Base-by-base conservation (phyloP, 2,888 invertebrate genomes). In the Drosophila subquinaria region DNA sequence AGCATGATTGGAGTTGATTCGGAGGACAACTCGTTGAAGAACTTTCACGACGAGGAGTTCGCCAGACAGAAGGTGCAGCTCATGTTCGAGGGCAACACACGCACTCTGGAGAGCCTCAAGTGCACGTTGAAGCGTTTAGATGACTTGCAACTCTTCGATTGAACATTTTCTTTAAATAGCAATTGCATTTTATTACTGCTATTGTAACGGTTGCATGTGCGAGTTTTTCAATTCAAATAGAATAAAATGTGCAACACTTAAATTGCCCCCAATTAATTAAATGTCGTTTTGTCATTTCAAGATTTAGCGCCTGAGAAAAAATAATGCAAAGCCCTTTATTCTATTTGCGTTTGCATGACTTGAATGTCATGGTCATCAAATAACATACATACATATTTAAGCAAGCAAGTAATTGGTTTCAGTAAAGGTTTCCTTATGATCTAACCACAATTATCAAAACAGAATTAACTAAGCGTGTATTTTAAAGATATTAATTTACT, bases 1-100 rank as follows among this genome's bases (percentile, higher is more conserved):
- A 90, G 92, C 47, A 92, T 92, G 92, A 83, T 86, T 47, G 83
- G 82, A n/a, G 74, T 82, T 13, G 91, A 92, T 59, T 92, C 92
- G 4, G 86, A 88, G 65, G 92, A 92, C 51, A 92, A 92, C 52
- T 87, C 90, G 2, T 73, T 92, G 27, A 91, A 92, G 57, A 91
- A 90, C 53, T 89, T 92, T 17, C 90, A 90, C 42, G 87, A 92
- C 64, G 76, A 89, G 55, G 79, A 89, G 35, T 92, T 91, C 38
- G 91, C 92, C 17, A 75, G 82, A 4, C 82, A 88, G 40, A 92
- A 92, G 70, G 90, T 92, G 8, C 89, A 91, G 59, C 82, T 92
- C n/a, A 92, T 92, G 91, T 92, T 92, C 53, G 87, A 86, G 20
- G 89, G 90, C n/a, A 92, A 92, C 55, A 61, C 75, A 50, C 85